Conservation (phyloP, 2,888 invertebrate species). For the Nomada flava region DNA sequence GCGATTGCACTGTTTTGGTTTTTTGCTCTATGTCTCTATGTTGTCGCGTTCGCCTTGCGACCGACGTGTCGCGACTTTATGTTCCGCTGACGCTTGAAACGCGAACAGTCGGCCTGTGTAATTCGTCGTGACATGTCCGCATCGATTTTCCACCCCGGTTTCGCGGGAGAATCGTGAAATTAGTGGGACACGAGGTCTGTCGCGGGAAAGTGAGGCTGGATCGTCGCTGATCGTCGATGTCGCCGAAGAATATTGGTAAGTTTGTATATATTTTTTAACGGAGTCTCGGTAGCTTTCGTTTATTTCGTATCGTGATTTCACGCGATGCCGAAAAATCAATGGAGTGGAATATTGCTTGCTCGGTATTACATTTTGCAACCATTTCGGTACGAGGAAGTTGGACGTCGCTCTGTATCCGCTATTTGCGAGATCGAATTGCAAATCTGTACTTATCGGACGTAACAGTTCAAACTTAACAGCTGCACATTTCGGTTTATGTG, state of each 20-base stretch:
- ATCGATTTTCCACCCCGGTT: not conserved
- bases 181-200: not conserved
- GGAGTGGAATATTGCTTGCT: too few relatives aligned
- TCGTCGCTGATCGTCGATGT: not conserved
- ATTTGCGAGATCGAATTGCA: not conserved
- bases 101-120: not conserved
- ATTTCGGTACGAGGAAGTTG: too few relatives aligned
- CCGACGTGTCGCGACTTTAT: not conserved
- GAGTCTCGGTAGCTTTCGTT: too few relatives aligned
- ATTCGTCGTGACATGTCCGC: not conserved
- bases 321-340: too few relatives aligned
- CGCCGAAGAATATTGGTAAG: too few relatives aligned
- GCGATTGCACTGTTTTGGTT: not conserved
- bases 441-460: not conserved
- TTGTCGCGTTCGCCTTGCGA: too few relatives aligned
- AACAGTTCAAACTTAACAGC: not conserved
- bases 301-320: too few relatives aligned
- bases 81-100: not conserved
- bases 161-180: not conserved
- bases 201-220: not conserved
- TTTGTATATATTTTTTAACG: too few relatives aligned
- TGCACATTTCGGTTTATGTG: slow-evolving; percentile 16
- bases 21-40: too few relatives aligned
- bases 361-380: too few relatives aligned
- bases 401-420: too few relatives aligned